Evolutionary conservation across 2,888 invertebrate genomes (phyloP), one percentile per base, ranked within the genome.

Genomic region (Ephialtes manifestator): DNA sequence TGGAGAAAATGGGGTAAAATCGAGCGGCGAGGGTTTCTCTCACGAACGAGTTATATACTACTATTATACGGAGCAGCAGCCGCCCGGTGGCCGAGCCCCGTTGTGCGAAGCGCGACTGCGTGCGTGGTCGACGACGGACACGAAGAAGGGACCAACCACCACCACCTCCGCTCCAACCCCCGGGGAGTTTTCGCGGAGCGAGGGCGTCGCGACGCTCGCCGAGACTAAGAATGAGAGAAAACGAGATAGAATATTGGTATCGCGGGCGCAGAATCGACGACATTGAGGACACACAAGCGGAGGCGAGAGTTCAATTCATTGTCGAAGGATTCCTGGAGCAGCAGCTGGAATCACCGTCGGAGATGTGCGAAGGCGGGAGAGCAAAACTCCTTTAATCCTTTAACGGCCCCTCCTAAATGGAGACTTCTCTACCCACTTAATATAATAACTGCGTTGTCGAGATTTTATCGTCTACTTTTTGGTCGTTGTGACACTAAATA

Each of bases 21-120:
- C 68, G 78, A 81, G 70, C 74, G 74, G 79, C 60, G 74, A 65
- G 70, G 68, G 58, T 84, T 48, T 71, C 35, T 35, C 28, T 58
- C 72, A 43, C 72, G 43, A 74, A 74, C 55, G 72, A 43, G 24
- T 24, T 58, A 35, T 35, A 7, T 35, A 35, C 8, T 31, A 74
- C 60, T 28, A 72, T 78, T 70, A 20, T 51, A 55, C 68, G 24
- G 63, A 75, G 75, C 71, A 81, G 71, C 78, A 75, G 78, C 78
- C 78, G 82, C 82, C 74, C 82, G 82, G 84, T 85, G 84, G 84
- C 84, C 75, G 78, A 78, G 84, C 84, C 75, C 82, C 82, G 84
- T 79, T 85, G 84, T 82, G 79, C 84, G 55, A 82, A 82, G 72
- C 82, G 84, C 84, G 84, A 85, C 84, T 85, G 84, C 84, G 84